Evolutionary conservation across 2,113 vertebrate species (phyloP).

Genomic region (Cephalopterus ornatus): DNA sequence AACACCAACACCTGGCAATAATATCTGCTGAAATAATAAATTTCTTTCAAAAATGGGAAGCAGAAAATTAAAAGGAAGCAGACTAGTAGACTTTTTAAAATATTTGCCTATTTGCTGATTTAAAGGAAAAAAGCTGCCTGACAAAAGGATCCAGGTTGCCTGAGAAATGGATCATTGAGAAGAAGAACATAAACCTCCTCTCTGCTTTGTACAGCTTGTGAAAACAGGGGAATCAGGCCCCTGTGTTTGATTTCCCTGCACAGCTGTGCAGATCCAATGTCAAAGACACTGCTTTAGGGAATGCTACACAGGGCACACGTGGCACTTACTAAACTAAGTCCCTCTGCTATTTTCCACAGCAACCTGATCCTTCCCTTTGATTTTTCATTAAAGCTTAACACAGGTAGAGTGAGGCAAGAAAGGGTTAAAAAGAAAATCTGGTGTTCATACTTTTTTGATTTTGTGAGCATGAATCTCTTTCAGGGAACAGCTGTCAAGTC

Average conservation of each 20-base stretch:
- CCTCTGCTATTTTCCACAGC: not conserved
- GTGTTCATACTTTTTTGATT: slow-evolving; percentile 47
- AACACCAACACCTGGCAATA: not conserved
- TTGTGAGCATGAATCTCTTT: slow-evolving; percentile 58
- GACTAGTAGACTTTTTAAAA: not conserved
- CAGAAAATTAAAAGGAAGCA: not conserved
- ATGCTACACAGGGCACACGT: accelerated
- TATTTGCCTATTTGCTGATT: not conserved
- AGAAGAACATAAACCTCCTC: not conserved
- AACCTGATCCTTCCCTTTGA: not conserved
- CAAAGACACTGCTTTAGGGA: not conserved
- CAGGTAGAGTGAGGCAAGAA: not conserved
- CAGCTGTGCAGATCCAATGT: not conserved
- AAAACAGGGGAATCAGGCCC: not conserved
- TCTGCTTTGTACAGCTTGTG: not conserved
- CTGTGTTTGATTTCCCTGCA: not conserved
- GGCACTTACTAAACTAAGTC: not conserved
- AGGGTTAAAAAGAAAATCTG: slow-evolving; percentile 5
- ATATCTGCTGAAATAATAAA: not conserved
- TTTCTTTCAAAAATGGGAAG: slow-evolving; percentile 42
- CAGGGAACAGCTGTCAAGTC: slow-evolving; percentile 60
- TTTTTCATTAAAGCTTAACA: not conserved
- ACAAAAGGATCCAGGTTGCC: not conserved
- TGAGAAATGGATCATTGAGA: not conserved
- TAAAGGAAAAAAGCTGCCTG: not conserved